Conservation (phyloP, 2,888 invertebrate genomes). For the Marronus borbonicus region DNA sequence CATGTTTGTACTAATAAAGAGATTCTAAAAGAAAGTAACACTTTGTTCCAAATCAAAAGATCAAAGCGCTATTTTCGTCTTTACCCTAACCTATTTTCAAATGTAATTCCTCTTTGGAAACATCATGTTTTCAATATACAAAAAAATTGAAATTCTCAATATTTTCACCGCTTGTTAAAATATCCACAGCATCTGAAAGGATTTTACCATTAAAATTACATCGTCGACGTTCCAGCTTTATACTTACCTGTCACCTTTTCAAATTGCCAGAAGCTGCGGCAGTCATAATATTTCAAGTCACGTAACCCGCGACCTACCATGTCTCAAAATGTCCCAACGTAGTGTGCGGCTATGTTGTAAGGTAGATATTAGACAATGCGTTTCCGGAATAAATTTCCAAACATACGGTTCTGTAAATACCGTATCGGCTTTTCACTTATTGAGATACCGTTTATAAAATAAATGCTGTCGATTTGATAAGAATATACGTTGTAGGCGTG, state of each 20-base stretch:
- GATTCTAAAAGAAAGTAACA: too few species aligned
- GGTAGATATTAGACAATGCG: slow-evolving; percentile 9
- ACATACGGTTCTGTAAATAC: slow-evolving; percentile 16
- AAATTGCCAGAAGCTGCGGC: not conserved
- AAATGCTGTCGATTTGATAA: not conserved
- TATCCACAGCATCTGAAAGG: not conserved
- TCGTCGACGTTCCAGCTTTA: not conserved
- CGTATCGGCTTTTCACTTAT: slow-evolving; percentile 12
- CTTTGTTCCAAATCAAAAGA: too few species aligned
- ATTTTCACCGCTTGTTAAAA: not conserved
- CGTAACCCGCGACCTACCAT: slow-evolving; percentile 19
- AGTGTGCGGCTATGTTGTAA: not conserved
- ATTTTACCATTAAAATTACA: slow-evolving; percentile 20
- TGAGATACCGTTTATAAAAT: not conserved
- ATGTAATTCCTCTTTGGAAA: too few species aligned
- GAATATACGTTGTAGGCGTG: too few species aligned
- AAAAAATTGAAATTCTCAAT: not conserved
- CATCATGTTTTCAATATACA: too few species aligned
- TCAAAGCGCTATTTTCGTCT: too few species aligned
- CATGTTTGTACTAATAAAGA: too few species aligned
- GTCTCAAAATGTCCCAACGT: slow-evolving; percentile 13
- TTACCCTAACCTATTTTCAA: too few species aligned
- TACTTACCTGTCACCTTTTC: slow-evolving; percentile 12
- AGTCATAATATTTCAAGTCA: slow-evolving; percentile 35
- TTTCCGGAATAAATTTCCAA: slow-evolving; percentile 28